Conservation (phyloP, 2,888 invertebrate species). For the Eremobia ochroleuca region DNA sequence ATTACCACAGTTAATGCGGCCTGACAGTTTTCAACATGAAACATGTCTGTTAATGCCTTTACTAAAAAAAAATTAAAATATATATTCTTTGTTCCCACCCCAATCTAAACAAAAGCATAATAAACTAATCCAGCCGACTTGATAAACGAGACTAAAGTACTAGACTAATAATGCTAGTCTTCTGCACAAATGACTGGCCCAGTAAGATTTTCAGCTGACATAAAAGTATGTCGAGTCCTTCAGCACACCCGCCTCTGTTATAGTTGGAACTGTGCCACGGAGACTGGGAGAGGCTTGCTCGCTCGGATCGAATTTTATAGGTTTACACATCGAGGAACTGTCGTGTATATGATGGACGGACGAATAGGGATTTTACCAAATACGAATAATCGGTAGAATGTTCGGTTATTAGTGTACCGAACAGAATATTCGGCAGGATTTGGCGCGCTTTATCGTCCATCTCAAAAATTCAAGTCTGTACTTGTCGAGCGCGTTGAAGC, state of each 20-base stretch:
- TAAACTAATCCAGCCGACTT: constrained; percentile 2
- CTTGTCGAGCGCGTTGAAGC: too few relatives aligned
- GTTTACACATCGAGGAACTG: constrained; percentile 25
- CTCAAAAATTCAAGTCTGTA: background rate
- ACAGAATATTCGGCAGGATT: background rate
- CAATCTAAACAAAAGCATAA: background rate
- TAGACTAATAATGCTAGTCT: constrained; percentile 16
- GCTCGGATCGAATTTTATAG: constrained; percentile 58
- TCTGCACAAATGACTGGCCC: background rate
- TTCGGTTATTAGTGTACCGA: background rate
- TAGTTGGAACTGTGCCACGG: constrained; percentile 40
- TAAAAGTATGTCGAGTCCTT: constrained; percentile 33
- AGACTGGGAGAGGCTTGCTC: constrained; percentile 28
- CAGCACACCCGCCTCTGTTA: constrained; percentile 10
- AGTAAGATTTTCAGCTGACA: constrained; percentile 24
- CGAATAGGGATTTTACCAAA: background rate
- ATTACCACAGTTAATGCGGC: too few relatives aligned
- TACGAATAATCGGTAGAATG: too few relatives aligned
- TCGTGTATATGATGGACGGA: background rate
- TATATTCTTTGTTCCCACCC: background rate
- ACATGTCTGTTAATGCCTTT: too few relatives aligned
- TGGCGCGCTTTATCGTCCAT: background rate
- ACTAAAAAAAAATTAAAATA: too few relatives aligned
- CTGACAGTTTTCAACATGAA: too few relatives aligned
- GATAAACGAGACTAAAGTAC: background rate